Conservation (phyloP, 2,113 vertebrate species). For the Cygnus atratus region DNA sequence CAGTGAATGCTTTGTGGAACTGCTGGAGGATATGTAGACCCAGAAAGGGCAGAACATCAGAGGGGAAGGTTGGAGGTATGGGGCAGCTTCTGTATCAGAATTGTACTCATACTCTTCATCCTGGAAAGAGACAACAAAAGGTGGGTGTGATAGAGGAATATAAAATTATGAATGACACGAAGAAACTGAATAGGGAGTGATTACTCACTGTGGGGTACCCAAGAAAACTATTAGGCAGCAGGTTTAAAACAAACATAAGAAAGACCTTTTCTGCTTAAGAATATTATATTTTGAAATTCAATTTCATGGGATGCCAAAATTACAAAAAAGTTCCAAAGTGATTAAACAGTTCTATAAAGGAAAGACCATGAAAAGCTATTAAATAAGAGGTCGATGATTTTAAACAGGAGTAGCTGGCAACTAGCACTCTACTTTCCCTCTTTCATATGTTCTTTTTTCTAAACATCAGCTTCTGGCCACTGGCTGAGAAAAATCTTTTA, state of each 20-base stretch:
- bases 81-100: background rate
- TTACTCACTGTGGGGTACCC: slow-evolving; percentile 55
- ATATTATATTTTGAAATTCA: background rate
- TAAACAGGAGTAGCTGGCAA: background rate
- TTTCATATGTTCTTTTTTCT: slow-evolving; percentile 14
- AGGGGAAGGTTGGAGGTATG: background rate
- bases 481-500: slow-evolving; percentile 45
- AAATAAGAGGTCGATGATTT: background rate
- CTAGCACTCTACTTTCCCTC: background rate
- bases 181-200: slow-evolving; percentile 65
- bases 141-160: slow-evolving; percentile 23
- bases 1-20: background rate
- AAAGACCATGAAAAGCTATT: background rate
- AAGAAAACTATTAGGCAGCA: slow-evolving; percentile 57
- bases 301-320: slow-evolving; percentile 14
- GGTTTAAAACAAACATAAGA: slow-evolving; percentile 69
- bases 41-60: background rate
- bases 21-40: background rate
- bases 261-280: slow-evolving; percentile 2
- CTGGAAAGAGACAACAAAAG: slow-evolving; percentile 43
- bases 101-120: background rate
- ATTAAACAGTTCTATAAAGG: background rate
- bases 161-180: slow-evolving; percentile 50
- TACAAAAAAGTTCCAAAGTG: background rate
- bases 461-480: background rate